A percentile compares a stretch with the other conserved stretches of the same genome.
Conservation (phyloP, 2,888 invertebrate species). For the Pharmacophagus antenor region DNA sequence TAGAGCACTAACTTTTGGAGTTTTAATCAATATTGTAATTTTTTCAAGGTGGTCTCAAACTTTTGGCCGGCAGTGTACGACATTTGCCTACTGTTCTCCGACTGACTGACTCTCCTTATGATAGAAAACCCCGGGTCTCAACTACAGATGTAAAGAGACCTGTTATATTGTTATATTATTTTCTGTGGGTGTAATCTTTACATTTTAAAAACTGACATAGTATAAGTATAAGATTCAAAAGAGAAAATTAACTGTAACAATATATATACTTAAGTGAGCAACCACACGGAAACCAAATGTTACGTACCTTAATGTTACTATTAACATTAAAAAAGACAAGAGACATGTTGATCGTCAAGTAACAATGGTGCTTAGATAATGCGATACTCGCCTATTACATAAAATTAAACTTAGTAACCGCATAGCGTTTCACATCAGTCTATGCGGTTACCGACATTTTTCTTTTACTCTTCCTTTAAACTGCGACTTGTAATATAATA, state of each 20-base stretch:
- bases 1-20: too few species aligned
- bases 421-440: neutral
- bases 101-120: too few species aligned
- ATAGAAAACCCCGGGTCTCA: too few species aligned
- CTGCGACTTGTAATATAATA: neutral
- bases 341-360: slow-evolving; percentile 4
- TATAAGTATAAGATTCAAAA: neutral
- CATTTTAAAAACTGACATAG: neutral
- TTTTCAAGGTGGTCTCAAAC: too few species aligned
- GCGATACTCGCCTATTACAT: slow-evolving; percentile 1
- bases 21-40: too few species aligned
- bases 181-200: too few species aligned
- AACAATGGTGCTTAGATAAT: slow-evolving; percentile 5
- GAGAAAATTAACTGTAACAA: neutral
- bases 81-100: too few species aligned
- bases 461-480: neutral
- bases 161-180: too few species aligned
- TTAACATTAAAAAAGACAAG: slow-evolving; percentile 5
- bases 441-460: neutral
- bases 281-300: slow-evolving; percentile 5
- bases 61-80: too few species aligned
- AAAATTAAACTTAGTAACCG: neutral
- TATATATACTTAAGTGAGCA: slow-evolving; percentile 2
- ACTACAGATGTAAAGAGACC: too few species aligned
- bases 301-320: neutral